Evolutionary conservation across 35 echinoderm and acorn worm genomes (phyloP), one percentile per base, ranked within the genome.

Genomic region (Patiria miniata): DNA sequence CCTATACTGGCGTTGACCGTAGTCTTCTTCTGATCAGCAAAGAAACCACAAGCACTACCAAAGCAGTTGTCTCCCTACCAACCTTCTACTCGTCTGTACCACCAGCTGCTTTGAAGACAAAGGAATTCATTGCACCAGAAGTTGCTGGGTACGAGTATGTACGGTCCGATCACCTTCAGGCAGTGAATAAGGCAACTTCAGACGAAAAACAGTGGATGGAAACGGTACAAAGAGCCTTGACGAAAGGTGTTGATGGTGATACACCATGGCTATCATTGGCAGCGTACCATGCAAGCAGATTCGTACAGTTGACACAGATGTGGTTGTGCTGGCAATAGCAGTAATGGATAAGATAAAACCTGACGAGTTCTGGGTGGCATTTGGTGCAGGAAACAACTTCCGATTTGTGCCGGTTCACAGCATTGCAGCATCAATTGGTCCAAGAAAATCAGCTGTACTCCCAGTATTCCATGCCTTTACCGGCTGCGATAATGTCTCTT

Each of bases 401-500:
- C 50, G 86, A 10, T 86, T 77, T 40, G 50, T 86, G 7, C 68
- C 85, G 7, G 40, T 39, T 44, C 85, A 86, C 50, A 39, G 9
- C 0, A 85, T 85, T 52, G 77, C 44, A n/a, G 73, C 39, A 87
- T 60, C 28, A 61, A 51, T 84, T 55, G 65, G 76, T 69, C 55
- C 61, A 65, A n/a, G 47, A 21, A 84, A 86, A 29, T 80, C 55
- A 53, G 18, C 4, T 38, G 68, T 82, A 44, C 82, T 91, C 22
- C 81, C 81, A 15, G 2, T 59, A 0, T 83, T 85, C 40, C 92
- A 94, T 59, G 52, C 87, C 57, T 57, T 90, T 23, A 47, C 87
- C 15, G 83, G 92, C 14, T 94, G 84, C 34, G 87, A 94, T 59
- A 90, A 87, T 33, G 89, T 83, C 15, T 94, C 83, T 7, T 47